Base-by-base conservation (phyloP, 2,113 vertebrate species). In the Psilopsiagon aymara region DNA sequence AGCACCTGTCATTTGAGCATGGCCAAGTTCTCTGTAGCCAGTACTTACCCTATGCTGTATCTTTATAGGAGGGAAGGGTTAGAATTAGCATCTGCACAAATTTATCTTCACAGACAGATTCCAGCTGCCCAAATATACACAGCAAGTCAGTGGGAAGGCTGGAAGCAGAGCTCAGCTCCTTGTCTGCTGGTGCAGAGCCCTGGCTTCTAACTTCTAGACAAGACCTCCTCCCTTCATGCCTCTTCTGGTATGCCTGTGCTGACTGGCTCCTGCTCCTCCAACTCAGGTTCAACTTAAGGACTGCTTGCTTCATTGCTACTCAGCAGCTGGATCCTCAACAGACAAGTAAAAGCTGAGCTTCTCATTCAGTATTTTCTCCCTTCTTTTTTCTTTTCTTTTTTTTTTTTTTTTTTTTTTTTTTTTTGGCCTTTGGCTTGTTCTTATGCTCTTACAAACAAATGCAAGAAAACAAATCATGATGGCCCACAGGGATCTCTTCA, bases 131-230 rank as follows among this genome's bases (percentile, higher is more conserved):
- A 89, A 47, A 94, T 55, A 83, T 27, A 93, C 53, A 80, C 2
- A 95, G 79, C 15, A 57, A 89, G 39, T 77, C 67, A 77, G 79
- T 46, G 70, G 66, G 74, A 95, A 84, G 74, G 62, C 81, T 94
- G 93, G 44, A 91, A 91, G 41, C 59, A 89, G 66, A 92, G 37
- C 29, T 64, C 82, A 70, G 8, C 74, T 78, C 29, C 66, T 73
- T 53, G 73, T 68, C 70, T 95, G 62, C 74, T 93, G 84, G 75
- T 91, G 75, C 59, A 91, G 59, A 93, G 78, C 63, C 70, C 79
- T 77, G 29, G n/a, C 19, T 49, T 92, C 82, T 69, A 91, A 82
- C 52, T 80, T 91, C 81, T 49, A 87, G 67, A 47, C 52, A 90
- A 87, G 63, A 62, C 12, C 66, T 81, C 55, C 51, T 80, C 73